Conservation (phyloP, 2,888 invertebrate species). For the Schrankia costaestrigalis region DNA sequence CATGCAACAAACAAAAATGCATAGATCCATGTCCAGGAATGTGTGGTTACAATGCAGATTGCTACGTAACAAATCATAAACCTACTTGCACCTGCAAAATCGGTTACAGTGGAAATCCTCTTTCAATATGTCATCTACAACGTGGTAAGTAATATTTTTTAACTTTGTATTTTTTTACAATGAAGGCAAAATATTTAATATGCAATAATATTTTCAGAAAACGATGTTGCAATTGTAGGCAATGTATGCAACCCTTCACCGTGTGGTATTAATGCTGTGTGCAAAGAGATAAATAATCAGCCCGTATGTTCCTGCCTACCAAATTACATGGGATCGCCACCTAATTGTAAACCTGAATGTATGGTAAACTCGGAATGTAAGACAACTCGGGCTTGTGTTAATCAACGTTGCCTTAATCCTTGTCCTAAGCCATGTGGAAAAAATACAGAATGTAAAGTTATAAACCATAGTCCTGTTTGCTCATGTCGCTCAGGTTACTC, state of each 20-base stretch:
- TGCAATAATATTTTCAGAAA: slow-evolving; percentile 49
- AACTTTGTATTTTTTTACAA: neutral
- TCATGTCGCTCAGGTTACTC: slow-evolving; percentile 84
- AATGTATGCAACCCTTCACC: slow-evolving; percentile 87
- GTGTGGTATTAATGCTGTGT: slow-evolving; percentile 87
- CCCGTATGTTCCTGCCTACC: slow-evolving; percentile 87
- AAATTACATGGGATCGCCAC: slow-evolving; percentile 84
- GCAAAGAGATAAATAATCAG: slow-evolving; percentile 85
- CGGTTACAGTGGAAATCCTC: slow-evolving; percentile 85
- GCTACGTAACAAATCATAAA: slow-evolving; percentile 83
- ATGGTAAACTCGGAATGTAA: slow-evolving; percentile 84
- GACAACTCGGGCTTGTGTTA: slow-evolving; percentile 83
- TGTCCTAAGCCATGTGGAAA: slow-evolving; percentile 85
- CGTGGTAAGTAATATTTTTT: slow-evolving; percentile 49
- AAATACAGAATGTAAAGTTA: slow-evolving; percentile 84
- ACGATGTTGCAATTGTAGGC: slow-evolving; percentile 47
- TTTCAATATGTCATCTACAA: slow-evolving; percentile 68
- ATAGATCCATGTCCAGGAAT: slow-evolving; percentile 85
- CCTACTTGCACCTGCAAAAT: slow-evolving; percentile 82
- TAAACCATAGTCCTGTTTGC: slow-evolving; percentile 87
- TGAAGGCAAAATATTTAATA: neutral
- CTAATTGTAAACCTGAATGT: slow-evolving; percentile 83
- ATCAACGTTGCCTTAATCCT: slow-evolving; percentile 85
- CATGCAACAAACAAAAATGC: slow-evolving; percentile 85
- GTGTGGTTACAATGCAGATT: slow-evolving; percentile 85